Evolutionary conservation across 2,797 vertebrate genomes (phyloP).

Genomic region (Gymnodraco acuticeps): DNA sequence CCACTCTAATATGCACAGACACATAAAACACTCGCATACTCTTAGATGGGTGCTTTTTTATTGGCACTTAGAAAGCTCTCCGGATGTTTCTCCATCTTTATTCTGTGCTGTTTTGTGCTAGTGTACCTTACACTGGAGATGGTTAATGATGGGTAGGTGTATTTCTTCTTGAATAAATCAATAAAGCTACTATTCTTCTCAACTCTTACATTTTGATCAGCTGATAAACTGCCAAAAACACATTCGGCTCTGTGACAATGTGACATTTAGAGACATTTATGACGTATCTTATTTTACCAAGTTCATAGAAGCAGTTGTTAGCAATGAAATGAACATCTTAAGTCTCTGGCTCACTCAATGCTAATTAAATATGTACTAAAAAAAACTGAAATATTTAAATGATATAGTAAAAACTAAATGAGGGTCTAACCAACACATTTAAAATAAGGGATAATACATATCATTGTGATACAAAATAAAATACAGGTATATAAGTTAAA

Average conservation of each 20-base stretch:
- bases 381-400: too few species aligned
- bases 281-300: neutral
- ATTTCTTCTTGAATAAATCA: neutral
- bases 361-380: too few species aligned
- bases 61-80: slow-evolving; percentile 34
- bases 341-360: too few species aligned
- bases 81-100: slow-evolving; percentile 8
- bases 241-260: neutral
- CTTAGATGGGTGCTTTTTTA: slow-evolving; percentile 8
- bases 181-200: neutral
- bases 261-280: neutral
- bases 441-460: too few species aligned
- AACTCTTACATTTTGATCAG: neutral
- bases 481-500: too few species aligned
- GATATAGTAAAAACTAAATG: too few species aligned
- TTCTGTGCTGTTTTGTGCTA: neutral
- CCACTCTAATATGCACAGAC: slow-evolving; percentile 50
- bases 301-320: too few species aligned
- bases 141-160: slow-evolving; percentile 1
- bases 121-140: neutral
- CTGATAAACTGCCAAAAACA: neutral
- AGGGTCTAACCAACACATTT: too few species aligned
- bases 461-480: too few species aligned
- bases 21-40: slow-evolving; percentile 28
- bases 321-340: too few species aligned